Percentiles rank a stretch among this genome's conserved stretches.
These are phyloP conservation scores for Eudyptes chrysolophus DNA, from an alignment of 2,113 vertebrate genomes.

Conservation along the genomic window DNA sequence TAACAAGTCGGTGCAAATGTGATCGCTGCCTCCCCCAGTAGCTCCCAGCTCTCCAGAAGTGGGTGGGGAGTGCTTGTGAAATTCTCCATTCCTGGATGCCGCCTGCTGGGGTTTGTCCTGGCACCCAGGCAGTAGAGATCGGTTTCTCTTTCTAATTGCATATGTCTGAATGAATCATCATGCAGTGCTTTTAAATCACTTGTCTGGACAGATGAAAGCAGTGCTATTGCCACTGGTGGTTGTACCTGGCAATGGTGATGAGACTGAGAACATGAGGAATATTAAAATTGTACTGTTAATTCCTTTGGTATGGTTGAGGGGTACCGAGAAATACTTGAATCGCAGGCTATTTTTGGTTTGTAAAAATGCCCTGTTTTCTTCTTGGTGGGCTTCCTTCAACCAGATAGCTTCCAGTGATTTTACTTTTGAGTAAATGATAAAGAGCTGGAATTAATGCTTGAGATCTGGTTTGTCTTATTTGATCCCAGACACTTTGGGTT, in stretches of 20 bases:
- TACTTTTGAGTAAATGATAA: neutral
- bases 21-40: neutral
- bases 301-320: neutral
- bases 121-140: neutral
- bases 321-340: neutral
- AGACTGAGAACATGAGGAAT: neutral
- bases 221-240: neutral
- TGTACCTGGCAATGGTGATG: neutral
- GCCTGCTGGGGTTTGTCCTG: constrained; percentile 15
- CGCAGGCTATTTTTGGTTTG: neutral
- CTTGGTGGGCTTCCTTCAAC: neutral
- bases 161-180: constrained; percentile 16
- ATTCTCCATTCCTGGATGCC: neutral
- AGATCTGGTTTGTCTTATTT: neutral
- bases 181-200: neutral
- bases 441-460: neutral
- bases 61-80: neutral
- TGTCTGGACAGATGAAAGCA: neutral
- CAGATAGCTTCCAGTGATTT: neutral
- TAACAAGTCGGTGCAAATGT: neutral
- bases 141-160: neutral
- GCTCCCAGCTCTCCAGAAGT: neutral
- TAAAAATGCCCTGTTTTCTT: neutral
- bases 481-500: neutral
- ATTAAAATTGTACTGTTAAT: neutral